phyloP scores from a whole-genome alignment of 2,888 invertebrate genomes.

The Agrochola litura region DNA sequence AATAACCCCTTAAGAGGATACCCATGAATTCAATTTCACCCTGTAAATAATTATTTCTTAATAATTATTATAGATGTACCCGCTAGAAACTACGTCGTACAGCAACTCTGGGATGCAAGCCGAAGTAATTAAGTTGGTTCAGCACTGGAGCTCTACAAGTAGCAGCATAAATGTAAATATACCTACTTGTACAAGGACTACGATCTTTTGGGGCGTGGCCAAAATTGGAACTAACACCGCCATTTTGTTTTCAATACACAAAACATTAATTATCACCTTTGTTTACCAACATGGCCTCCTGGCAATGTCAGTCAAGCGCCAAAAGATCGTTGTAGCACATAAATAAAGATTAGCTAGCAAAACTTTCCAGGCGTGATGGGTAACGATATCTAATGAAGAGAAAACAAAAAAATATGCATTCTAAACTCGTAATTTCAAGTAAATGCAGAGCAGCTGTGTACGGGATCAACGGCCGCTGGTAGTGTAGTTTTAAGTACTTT shows the following conservation, averaged over 20 bases:
- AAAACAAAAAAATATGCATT: no score
- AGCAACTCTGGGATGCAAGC: slow-evolving; percentile 1
- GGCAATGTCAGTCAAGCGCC: neutral
- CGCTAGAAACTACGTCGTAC: slow-evolving; percentile 22
- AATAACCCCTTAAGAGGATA: no score
- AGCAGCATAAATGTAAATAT: neutral
- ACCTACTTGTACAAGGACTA: neutral
- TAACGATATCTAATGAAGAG: no score
- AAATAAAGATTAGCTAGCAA: no score
- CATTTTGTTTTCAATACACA: neutral
- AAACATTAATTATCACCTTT: neutral
- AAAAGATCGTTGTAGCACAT: neutral
- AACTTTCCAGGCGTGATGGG: no score
- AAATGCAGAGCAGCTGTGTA: neutral
- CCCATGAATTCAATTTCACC: no score
- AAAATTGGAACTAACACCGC: neutral
- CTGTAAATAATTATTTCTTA: no score
- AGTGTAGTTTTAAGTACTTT: no score
- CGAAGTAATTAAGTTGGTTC: slow-evolving; percentile 1
- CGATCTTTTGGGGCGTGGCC: no score
- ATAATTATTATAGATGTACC: slow-evolving; percentile 23
- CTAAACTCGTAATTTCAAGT: neutral
- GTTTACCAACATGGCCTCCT: neutral
- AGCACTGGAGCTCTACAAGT: neutral
- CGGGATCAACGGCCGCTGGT: no score